Base-by-base conservation (phyloP, 2,888 invertebrate genomes). In the Kuschelorhynchus macadamiae region DNA sequence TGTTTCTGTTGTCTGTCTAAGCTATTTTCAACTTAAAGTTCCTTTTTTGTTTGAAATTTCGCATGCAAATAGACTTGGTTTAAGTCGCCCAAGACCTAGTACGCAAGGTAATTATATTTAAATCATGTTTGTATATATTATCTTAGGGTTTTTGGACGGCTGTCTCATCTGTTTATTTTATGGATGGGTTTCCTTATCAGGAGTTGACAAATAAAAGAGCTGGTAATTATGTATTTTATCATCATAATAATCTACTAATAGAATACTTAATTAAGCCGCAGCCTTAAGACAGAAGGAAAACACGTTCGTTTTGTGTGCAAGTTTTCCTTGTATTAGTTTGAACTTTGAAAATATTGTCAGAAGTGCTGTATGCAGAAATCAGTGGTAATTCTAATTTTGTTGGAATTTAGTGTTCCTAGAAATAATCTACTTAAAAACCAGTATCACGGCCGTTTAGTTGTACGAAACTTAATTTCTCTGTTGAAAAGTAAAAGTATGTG, bases 111-210 rank as follows among this genome's bases (percentile, higher is more conserved):
- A 52, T 9, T n/a, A 52, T 39, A 39, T 14, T 39, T 52, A 52
- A 36, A 3, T 36, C 8, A 18, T n/a, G 9, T 8, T 36, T 52
- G 18, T 39, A 18, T 9, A 39, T n/a, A 39, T n/a, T 33, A 36
- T 52, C 20, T 52, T 49, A 21, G 21, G 32, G 21, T 56, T 60
- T 42, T 50, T 25, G 39, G 21, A 17, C 17, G 49, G 21, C 18
- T 56, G 60, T 60, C 60, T 60, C 60, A 41, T 60, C 60, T 25
- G 62, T 62, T 59, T 65, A 65, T 65, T n/a, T 65, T 65, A 59
- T 65, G 65, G 65, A 65, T 41, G 44, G 17, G 42, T 50, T 41
- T 32, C 53, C 66, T 65, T 66, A 66, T 66, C 66, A 66, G 60
- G 55, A 36, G 52, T 20, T 60, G 50, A 60, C 60, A 60, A 63